Evolutionary conservation across 2,113 vertebrate species (phyloP).

Genomic region (Aptenodytes forsteri): DNA sequence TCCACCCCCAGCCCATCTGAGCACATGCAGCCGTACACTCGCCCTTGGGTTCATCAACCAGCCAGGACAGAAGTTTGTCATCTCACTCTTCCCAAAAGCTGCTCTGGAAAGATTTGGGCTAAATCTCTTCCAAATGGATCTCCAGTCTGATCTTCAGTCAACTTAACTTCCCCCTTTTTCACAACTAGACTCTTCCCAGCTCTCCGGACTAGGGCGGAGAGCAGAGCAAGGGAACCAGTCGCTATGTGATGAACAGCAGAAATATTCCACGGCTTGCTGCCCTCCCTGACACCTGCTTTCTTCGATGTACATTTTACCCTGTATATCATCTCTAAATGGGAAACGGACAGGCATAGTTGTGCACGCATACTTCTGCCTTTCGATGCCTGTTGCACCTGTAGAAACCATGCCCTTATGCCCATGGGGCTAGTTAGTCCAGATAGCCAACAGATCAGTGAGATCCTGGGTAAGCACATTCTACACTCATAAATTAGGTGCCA

Average conservation of each 20-base stretch:
- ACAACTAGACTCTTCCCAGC: neutral
- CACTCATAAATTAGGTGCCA: conserved; percentile 29
- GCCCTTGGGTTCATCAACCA: neutral
- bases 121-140: neutral
- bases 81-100: neutral
- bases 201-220: neutral
- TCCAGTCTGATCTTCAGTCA: neutral
- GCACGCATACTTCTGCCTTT: neutral
- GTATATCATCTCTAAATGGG: conserved; percentile 34
- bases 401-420: conserved; percentile 12
- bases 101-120: neutral
- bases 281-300: conserved; percentile 11
- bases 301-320: neutral
- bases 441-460: neutral
- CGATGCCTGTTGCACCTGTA: neutral
- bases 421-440: neutral
- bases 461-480: neutral
- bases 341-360: neutral
- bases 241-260: neutral
- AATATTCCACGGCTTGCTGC: neutral
- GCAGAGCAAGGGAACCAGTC: neutral
- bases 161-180: neutral
- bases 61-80: neutral
- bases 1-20: neutral
- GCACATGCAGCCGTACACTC: neutral